Evolutionary conservation across 2,888 invertebrate species (phyloP), one percentile per base, ranked within the genome.

Genomic region (Petrolisthes manimaculis): DNA sequence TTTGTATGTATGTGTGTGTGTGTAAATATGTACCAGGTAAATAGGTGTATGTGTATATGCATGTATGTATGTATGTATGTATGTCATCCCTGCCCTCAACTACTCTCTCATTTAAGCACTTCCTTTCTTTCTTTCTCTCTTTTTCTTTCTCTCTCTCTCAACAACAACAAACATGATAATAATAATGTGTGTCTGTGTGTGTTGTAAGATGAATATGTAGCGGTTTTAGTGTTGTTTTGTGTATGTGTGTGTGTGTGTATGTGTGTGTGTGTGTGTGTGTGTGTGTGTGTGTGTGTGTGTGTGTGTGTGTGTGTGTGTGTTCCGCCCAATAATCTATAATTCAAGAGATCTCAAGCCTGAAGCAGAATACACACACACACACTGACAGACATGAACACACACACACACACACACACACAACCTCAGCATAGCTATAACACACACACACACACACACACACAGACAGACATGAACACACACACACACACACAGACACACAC

Each of bases 241-340:
- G 67, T 67, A 3, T 67, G 67, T 67, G 67, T 67, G 67, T 67
- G 67, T 67, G 67, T 67, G 67, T 67, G 67, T 67, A 3, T 67
- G 67, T 67, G 67, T 67, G 67, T 67, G 67, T 2, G 67, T 67
- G 67, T 67, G 67, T 67, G 67, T 67, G 67, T 67, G 67, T 67
- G 67, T 67, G 67, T 67, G 67, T 67, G 67, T 67, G 67, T 67
- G 67, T 67, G 67, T 67, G 67, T 67, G 67, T 67, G 67, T 67
- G 67, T 67, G 67, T 61, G 67, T 67, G 67, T 2, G 67, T 67
- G 67, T 67, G 67, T 67, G 67, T 67, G 67, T 14, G 12, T 1
- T 18, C 18, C 12, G 18, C 18, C 12, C 67, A 14, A 67, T 14
- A 14, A 67, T 18, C 67, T 67, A 18, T 67, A 14, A 18, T 67